Evolutionary conservation across 2,888 invertebrate species (phyloP).

Genomic region (Acanthoscelides obtectus): DNA sequence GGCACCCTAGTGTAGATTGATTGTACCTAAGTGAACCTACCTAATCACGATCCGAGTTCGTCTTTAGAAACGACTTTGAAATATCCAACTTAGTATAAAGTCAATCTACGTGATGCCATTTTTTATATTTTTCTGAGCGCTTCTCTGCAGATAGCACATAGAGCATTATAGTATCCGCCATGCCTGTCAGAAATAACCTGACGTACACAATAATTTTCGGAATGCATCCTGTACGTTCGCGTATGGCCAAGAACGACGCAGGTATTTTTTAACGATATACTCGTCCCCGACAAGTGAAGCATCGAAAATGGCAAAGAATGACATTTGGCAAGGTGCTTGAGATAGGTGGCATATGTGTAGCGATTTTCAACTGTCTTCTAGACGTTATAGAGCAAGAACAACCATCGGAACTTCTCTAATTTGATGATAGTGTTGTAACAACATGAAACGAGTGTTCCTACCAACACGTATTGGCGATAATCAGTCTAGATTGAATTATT

Average conservation of each 20-base stretch:
- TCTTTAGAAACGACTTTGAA: no score
- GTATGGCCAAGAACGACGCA: neutral
- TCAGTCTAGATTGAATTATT: neutral
- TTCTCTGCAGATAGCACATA: no score
- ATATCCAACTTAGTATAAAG: no score
- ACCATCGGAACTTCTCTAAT: neutral
- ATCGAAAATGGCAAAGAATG: neutral
- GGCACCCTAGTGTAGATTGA: no score
- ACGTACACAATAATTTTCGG: no score
- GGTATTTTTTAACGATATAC: neutral
- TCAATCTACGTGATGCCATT: no score
- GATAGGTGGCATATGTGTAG: neutral
- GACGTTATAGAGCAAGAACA: neutral
- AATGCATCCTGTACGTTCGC: no score
- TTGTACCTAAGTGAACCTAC: no score
- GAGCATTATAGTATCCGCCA: no score
- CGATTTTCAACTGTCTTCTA: neutral
- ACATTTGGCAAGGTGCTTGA: neutral
- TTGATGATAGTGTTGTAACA: neutral
- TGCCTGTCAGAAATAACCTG: no score
- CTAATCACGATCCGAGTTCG: no score
- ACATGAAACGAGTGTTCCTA: neutral
- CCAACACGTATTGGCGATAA: neutral
- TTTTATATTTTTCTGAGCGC: no score
- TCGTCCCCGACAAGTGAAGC: neutral